Percentiles rank a stretch among this genome's conserved stretches.
Evolutionary conservation across 1,140 invertebrate genomes (phyloP).

Genomic region (Drosophila pectinifera): DNA sequence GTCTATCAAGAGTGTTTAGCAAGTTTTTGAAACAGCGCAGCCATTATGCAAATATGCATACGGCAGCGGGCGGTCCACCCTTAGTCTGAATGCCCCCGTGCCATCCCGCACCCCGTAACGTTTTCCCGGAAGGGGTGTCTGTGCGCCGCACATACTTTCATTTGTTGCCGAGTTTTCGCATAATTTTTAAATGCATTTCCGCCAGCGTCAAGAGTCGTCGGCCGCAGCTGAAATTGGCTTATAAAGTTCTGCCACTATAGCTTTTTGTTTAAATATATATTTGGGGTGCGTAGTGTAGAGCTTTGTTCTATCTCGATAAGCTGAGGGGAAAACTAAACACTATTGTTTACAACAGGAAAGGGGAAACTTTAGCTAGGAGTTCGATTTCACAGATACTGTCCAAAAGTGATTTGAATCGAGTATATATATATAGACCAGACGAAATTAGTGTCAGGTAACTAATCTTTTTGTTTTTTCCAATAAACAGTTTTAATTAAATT

Average conservation of each 20-base stretch:
- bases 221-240: conserved; percentile 58
- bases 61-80: conserved; percentile 50
- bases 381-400: background rate
- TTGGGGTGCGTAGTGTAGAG: conserved; percentile 1
- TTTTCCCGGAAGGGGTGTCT: conserved; percentile 19
- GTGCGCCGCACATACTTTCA: conserved; percentile 50
- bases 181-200: conserved; percentile 79
- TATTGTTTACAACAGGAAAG: background rate
- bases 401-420: background rate
- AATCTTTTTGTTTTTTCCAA: too few relatives aligned
- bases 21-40: conserved; percentile 81
- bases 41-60: conserved; percentile 84
- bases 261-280: background rate
- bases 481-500: too few relatives aligned
- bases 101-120: background rate
- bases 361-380: background rate
- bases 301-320: conserved; percentile 16
- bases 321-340: background rate
- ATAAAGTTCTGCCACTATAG: conserved; percentile 31
- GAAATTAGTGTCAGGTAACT: background rate
- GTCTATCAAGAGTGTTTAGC: conserved; percentile 84
- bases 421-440: background rate
- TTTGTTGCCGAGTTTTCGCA: conserved; percentile 62
- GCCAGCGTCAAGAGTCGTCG: conserved; percentile 47
- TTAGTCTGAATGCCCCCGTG: conserved; percentile 2